phyloP scores from a whole-genome alignment of 2,888 invertebrate species.

The Perdita meconis region DNA sequence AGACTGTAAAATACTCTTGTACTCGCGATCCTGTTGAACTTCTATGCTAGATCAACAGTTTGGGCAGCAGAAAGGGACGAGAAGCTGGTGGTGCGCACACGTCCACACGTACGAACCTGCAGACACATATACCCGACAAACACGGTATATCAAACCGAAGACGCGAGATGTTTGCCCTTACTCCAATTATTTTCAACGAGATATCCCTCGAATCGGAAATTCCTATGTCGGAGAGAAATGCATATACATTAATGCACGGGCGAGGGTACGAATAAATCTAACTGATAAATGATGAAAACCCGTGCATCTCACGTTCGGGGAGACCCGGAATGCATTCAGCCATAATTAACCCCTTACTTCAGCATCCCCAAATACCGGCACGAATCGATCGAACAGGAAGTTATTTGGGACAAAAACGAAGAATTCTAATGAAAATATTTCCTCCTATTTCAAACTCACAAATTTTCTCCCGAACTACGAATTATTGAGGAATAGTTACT shows the following conservation, averaged over 20 bases:
- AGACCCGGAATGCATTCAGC: conserved; percentile 5
- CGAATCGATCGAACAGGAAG: not conserved
- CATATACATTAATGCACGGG: conserved; percentile 15
- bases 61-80: conserved; percentile 32
- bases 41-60: conserved; percentile 63
- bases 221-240: conserved; percentile 14
- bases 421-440: too few species aligned
- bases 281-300: conserved; percentile 20
- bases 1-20: conserved; percentile 55
- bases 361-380: not conserved
- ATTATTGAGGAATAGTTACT: too few species aligned
- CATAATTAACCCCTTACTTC: not conserved
- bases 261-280: conserved; percentile 14
- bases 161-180: conserved; percentile 44
- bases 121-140: conserved; percentile 30
- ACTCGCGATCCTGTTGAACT: conserved; percentile 49
- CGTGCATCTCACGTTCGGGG: not conserved
- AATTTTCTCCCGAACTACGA: too few species aligned
- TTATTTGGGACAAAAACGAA: not conserved
- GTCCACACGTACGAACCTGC: conserved; percentile 8
- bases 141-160: conserved; percentile 36
- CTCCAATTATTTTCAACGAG: conserved; percentile 49
- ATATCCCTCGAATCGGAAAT: conserved; percentile 30
- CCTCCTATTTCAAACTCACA: too few species aligned
- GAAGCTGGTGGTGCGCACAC: not conserved